A percentile compares a stretch with the other conserved stretches of the same genome.
Evolutionary conservation across 64 coral and sea anemone genomes (phyloP).

Genomic region (Cladopsammia gracilis): DNA sequence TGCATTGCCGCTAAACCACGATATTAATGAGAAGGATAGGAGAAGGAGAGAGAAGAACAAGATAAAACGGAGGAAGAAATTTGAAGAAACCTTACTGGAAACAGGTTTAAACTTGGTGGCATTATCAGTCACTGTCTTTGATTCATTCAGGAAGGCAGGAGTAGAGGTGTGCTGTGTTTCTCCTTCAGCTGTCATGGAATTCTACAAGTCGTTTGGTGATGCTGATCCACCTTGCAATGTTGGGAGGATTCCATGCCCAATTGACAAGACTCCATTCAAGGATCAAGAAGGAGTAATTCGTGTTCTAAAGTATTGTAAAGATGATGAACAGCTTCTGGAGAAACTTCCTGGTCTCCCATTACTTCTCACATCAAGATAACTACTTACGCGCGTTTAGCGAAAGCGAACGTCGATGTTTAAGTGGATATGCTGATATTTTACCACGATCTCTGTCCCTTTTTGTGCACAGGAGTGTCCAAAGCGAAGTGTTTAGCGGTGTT

Average conservation of each 20-base stretch:
- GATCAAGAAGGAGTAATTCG: background rate
- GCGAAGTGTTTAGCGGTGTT: constrained; percentile 17
- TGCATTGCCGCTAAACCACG: background rate
- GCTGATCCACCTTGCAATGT: background rate
- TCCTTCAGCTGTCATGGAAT: no score
- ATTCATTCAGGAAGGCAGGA: background rate
- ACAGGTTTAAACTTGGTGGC: no score
- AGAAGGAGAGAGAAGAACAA: background rate
- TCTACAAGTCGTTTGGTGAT: constrained; percentile 22
- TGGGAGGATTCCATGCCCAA: background rate
- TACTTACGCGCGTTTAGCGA: no score
- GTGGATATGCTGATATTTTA: background rate
- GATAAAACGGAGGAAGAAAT: background rate
- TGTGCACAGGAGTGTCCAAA: background rate
- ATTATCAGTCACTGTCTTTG: background rate
- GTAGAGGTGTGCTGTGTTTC: background rate
- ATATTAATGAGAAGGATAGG: background rate
- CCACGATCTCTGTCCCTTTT: constrained; percentile 19
- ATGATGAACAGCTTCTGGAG: constrained; percentile 13
- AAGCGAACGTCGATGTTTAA: background rate
- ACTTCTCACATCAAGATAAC: no score
- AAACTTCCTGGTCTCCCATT: constrained; percentile 16
- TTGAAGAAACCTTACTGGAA: no score
- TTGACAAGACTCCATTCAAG: constrained; percentile 21
- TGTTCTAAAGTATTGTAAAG: no score